Base-by-base conservation (phyloP, 2,797 vertebrate genomes). In the Xiphorhynchus erythropygius region DNA sequence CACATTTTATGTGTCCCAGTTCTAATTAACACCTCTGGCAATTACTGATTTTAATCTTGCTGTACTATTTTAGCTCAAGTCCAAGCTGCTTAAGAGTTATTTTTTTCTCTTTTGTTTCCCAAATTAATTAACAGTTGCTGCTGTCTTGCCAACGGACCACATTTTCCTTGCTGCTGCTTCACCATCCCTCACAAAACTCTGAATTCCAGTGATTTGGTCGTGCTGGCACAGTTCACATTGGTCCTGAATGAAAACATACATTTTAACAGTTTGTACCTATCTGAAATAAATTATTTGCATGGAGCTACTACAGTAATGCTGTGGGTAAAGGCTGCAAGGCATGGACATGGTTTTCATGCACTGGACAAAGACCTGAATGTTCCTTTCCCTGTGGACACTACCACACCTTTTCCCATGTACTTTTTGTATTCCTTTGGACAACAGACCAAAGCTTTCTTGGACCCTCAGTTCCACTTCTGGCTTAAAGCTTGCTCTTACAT, bases 11-110 rank as follows among this genome's bases (percentile, higher is more conserved):
- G n/a, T 68, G 55, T 90, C 87, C 81, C 80, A 73, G 42, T 60
- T 86, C 93, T 94, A 95, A 94, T 95, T 96, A 95, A 95, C 92
- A 94, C 57, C n/a, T 32, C 4, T 57, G 69, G 55, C 93, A 90
- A 82, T 62, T 90, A 63, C 74, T 64, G 70, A 88, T 92, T 95
- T 92, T 90, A 88, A 95, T 94, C 89, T 95, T 70, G 13, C 49
- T 87, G 52, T 79, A 64, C 59, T 55, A 82, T 93, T 94, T 95
- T 59, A 93, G 79, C 60, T 87, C 35, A 25, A 76, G 83, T 25
- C 70, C 82, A 90, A 84, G 44, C 39, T 80, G 53, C 49, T 71
- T 28, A 76, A 52, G 37, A 94, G 56, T 14, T n/a, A 28, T n/a
- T 76, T 73, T 52, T 68, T 70, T 10, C 23, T 73, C 64, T 63